These are phyloP conservation scores for Pyralis farinalis DNA, from an alignment of 2,888 invertebrate genomes.

Conservation along the genomic window DNA sequence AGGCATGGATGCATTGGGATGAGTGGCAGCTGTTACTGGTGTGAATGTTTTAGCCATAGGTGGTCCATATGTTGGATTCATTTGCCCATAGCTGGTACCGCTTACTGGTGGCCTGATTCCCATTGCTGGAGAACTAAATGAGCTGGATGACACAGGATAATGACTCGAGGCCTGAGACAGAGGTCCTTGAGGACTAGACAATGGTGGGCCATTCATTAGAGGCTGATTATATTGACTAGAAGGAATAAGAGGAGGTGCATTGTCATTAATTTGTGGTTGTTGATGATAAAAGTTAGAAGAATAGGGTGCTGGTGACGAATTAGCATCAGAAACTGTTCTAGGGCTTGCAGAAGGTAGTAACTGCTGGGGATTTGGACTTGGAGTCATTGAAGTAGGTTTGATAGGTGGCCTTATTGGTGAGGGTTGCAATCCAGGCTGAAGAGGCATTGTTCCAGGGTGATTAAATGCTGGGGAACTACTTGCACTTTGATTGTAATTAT, in stretches of 20 bases:
- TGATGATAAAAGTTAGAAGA: constrained; percentile 40
- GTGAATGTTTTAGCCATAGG: constrained; percentile 31
- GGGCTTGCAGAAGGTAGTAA: constrained; percentile 43
- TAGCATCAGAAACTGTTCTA: constrained; percentile 34
- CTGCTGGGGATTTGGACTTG: constrained; percentile 34
- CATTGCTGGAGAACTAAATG: constrained; percentile 30
- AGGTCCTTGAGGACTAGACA: constrained; percentile 14
- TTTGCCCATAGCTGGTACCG: constrained; percentile 27
- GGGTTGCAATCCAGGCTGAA: constrained; percentile 41
- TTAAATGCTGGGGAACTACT: constrained; percentile 71
- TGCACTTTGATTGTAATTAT: constrained; percentile 59
- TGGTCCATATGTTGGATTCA: constrained; percentile 27
- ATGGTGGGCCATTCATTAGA: constrained; percentile 57
- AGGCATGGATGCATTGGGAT: constrained; percentile 43
- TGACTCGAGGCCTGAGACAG: constrained; percentile 26
- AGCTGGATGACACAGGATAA: constrained; percentile 35
- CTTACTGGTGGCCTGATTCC: constrained; percentile 29
- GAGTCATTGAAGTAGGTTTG: constrained; percentile 19
- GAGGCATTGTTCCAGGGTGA: constrained; percentile 51
- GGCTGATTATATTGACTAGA: constrained; percentile 68
- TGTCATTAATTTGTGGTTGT: constrained; percentile 64
- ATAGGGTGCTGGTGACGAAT: constrained; percentile 43
- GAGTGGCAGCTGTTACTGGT: constrained; percentile 31
- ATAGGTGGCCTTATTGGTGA: constrained; percentile 45
- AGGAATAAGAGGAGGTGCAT: constrained; percentile 63